Evolutionary conservation across 1,140 invertebrate species (phyloP).

Genomic region (Octopus bimaculoides): DNA sequence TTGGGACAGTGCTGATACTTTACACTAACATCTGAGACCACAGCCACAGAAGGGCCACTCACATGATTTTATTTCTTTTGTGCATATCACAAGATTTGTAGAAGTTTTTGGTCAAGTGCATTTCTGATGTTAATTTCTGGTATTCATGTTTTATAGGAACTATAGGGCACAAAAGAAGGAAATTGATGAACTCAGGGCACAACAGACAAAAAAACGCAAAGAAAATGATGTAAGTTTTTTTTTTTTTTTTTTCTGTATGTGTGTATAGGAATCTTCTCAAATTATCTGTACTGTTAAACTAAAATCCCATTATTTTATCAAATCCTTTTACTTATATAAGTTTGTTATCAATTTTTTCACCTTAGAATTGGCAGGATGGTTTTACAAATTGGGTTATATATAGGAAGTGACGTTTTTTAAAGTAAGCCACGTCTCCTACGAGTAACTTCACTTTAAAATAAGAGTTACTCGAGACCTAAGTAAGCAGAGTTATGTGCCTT

Average conservation of each 20-base stretch:
- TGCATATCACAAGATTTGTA: neutral
- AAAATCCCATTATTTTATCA: too few relatives aligned
- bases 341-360: too few relatives aligned
- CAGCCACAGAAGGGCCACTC: neutral
- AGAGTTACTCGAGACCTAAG: too few relatives aligned
- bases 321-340: too few relatives aligned
- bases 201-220: slow-evolving; percentile 42
- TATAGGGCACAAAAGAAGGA: slow-evolving; percentile 46
- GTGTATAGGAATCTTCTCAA: neutral
- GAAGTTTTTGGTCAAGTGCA: neutral
- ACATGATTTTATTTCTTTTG: neutral
- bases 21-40: neutral
- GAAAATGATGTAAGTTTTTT: slow-evolving; percentile 48
- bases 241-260: neutral
- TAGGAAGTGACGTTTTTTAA: too few relatives aligned
- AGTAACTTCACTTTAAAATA: too few relatives aligned
- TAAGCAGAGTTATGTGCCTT: too few relatives aligned
- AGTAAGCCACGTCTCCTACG: too few relatives aligned
- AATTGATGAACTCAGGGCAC: slow-evolving; percentile 43
- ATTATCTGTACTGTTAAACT: neutral
- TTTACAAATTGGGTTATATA: too few relatives aligned
- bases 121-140: neutral
- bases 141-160: slow-evolving; percentile 34
- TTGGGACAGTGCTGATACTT: neutral
- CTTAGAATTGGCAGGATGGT: too few relatives aligned